Evolutionary conservation across 2,888 invertebrate genomes (phyloP).

Genomic region (Synergus laeviventris): DNA sequence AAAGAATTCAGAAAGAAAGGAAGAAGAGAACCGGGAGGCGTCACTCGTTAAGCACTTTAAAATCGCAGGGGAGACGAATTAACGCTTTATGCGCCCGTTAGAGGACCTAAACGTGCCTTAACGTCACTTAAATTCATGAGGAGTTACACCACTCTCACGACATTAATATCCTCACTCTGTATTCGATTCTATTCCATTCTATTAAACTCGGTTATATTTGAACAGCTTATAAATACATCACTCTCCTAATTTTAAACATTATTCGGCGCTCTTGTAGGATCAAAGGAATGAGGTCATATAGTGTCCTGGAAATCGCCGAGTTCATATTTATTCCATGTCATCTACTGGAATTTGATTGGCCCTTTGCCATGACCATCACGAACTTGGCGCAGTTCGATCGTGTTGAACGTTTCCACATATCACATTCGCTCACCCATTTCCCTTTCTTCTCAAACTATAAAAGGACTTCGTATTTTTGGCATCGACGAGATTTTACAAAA

Average conservation of each 20-base stretch:
- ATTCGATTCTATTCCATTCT: background rate
- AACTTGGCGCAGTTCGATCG: conserved; percentile 41
- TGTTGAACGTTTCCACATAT: conserved; percentile 49
- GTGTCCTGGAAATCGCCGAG: conserved; percentile 26
- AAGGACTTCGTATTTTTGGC: conserved; percentile 30
- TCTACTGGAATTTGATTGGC: conserved; percentile 66
- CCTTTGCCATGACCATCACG: conserved; percentile 62
- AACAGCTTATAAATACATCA: background rate
- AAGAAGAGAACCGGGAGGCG: conserved; percentile 47
- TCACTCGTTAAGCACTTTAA: conserved; percentile 61
- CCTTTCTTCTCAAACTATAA: conserved; percentile 42
- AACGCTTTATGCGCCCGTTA: conserved; percentile 57
- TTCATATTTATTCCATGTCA: conserved; percentile 60
- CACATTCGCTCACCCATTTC: conserved; percentile 46
- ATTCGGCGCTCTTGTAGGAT: background rate
- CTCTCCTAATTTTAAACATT: conserved; percentile 13
- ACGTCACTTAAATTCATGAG: conserved; percentile 47
- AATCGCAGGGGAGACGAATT: conserved; percentile 61
- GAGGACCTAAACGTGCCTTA: conserved; percentile 55
- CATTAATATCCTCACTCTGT: background rate
- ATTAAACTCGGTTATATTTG: background rate
- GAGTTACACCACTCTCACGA: conserved; percentile 23
- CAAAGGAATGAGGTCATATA: conserved; percentile 19
- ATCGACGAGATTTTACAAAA: background rate
- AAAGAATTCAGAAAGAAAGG: conserved; percentile 49